Conservation (phyloP, 2,797 vertebrate species). For the Rousettus madagascariensis region DNA sequence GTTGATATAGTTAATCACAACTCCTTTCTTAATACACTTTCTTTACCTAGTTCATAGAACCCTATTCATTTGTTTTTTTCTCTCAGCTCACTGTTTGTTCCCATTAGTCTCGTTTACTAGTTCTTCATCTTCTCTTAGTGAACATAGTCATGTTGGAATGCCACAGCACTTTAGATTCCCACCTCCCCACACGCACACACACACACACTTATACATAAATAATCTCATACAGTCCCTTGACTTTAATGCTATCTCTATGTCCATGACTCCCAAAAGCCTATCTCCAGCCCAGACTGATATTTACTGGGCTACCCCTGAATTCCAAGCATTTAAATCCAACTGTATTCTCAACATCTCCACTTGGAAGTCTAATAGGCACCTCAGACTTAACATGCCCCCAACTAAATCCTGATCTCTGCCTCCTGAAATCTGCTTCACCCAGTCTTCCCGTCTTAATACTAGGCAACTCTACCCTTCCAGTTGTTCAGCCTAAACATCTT, state of each 20-base stretch:
- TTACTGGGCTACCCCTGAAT: background rate
- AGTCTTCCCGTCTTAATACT: background rate
- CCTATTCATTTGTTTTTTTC: background rate
- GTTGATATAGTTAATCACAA: background rate
- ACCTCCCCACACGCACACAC: too few species aligned
- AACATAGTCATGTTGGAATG: background rate
- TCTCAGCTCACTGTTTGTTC: background rate
- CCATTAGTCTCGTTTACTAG: too few species aligned
- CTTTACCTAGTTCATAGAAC: background rate
- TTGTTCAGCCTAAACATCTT: background rate
- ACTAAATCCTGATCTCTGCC: background rate
- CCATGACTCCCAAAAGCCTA: background rate
- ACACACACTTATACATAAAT: background rate
- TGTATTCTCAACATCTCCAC: background rate
- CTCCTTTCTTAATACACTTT: background rate
- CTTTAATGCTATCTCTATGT: background rate
- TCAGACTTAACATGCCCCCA: background rate
- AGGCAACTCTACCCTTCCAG: background rate
- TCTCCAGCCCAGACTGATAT: background rate
- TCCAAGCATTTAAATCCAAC: background rate
- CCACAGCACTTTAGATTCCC: background rate
- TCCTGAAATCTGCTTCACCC: background rate
- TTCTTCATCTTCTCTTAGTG: background rate
- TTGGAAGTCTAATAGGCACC: background rate
- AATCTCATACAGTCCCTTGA: background rate